Percentiles rank a stretch among this genome's conserved stretches.
These are phyloP conservation scores for Morpho deidamia DNA, from an alignment of 2,888 invertebrate genomes.

Conservation along the genomic window DNA sequence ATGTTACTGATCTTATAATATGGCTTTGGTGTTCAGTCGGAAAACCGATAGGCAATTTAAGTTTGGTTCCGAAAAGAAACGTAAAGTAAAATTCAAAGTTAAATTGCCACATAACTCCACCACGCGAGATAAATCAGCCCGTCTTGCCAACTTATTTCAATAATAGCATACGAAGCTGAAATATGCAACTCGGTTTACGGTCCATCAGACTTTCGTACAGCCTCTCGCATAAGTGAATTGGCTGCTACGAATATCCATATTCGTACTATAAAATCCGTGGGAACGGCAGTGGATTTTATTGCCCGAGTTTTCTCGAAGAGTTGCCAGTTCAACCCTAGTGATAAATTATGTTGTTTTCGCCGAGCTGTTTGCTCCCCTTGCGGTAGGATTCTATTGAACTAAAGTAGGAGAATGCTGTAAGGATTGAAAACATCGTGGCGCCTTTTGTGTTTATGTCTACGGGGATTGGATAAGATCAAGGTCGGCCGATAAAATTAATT, in stretches of 20 bases:
- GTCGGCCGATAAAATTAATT: conserved; percentile 6
- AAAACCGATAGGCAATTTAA: conserved; percentile 5
- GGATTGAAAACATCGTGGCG: conserved; percentile 36
- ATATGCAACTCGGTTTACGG: conserved; percentile 31
- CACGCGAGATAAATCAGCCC: conserved; percentile 10
- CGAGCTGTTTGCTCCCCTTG: conserved; percentile 61
- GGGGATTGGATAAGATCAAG: conserved; percentile 17
- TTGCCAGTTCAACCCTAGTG: conserved; percentile 62
- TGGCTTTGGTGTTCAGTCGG: not conserved
- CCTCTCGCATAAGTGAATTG: conserved; percentile 62
- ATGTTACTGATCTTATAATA: not conserved
- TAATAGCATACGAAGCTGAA: conserved; percentile 21
- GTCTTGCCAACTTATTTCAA: conserved; percentile 20
- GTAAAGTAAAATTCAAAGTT: conserved; percentile 4
- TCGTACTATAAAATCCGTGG: conserved; percentile 58
- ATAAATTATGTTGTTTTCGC: conserved; percentile 77
- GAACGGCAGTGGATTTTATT: conserved; percentile 60
- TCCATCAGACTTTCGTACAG: conserved; percentile 39
- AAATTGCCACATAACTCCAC: conserved; percentile 10
- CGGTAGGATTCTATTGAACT: conserved; percentile 30
- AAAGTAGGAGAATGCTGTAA: conserved; percentile 13
- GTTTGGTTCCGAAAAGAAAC: not conserved
- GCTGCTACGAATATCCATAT: conserved; percentile 56
- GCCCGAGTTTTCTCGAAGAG: conserved; percentile 54
- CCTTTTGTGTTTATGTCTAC: conserved; percentile 47